Evolutionary conservation across 2,888 invertebrate species (phyloP).

Genomic region (Phaedon cochleariae): DNA sequence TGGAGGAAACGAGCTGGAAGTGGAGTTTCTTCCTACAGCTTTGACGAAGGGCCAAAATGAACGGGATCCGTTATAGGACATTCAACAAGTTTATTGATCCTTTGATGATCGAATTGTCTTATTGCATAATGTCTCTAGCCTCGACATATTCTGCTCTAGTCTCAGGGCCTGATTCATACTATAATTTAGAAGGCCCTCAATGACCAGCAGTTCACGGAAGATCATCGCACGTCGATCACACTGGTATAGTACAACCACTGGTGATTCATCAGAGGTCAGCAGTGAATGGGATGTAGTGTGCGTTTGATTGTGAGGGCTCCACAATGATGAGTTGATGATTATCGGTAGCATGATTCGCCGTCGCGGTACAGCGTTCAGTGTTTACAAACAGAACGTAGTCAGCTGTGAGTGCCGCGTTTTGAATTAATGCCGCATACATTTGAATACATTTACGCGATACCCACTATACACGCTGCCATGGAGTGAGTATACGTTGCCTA

Average conservation of each 20-base stretch:
- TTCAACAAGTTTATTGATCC: too few species aligned
- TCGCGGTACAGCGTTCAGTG: constrained; percentile 47
- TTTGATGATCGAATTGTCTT: too few species aligned
- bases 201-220: neutral
- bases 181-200: too few species aligned
- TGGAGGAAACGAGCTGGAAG: too few species aligned
- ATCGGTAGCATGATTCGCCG: constrained; percentile 33
- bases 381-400: constrained; percentile 64
- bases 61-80: too few species aligned
- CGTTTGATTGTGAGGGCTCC: constrained; percentile 25
- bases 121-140: too few species aligned
- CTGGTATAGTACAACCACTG: constrained; percentile 7
- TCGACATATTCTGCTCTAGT: too few species aligned
- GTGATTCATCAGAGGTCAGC: constrained; percentile 18
- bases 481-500: constrained; percentile 42
- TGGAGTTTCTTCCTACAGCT: too few species aligned
- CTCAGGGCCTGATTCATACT: too few species aligned
- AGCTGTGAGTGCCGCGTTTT: constrained; percentile 63
- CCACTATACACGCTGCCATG: constrained; percentile 12
- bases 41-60: too few species aligned
- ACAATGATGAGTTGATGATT: constrained; percentile 30
- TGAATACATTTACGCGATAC: constrained; percentile 61
- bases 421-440: constrained; percentile 65
- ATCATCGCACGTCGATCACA: constrained; percentile 12
- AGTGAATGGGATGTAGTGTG: constrained; percentile 3